Evolutionary conservation across 1,140 invertebrate genomes (phyloP), one percentile per base, ranked within the genome.

Genomic region (Eulimnadia texana): DNA sequence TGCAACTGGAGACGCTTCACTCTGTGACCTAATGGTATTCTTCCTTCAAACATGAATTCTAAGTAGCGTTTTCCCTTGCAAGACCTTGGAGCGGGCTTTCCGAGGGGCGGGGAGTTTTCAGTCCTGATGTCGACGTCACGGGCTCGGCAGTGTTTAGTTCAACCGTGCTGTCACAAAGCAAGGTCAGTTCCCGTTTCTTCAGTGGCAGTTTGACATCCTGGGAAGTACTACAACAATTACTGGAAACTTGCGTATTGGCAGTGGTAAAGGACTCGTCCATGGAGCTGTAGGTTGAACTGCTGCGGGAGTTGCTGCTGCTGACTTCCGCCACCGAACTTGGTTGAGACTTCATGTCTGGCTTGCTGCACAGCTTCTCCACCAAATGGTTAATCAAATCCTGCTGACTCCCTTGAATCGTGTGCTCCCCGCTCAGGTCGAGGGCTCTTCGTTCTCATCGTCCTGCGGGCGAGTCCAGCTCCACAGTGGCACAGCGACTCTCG

Each of bases 11-110:
- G 33, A 9, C 33, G 33, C 16, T 42, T 42, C 6, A 42, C 55
- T 0, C 55, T 23, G 55, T 33, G n/a, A 25, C 55, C 33, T 33
- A 57, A 2, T 20, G 55, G n/a, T 20, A 57, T 57, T 0, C 55
- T 23, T 29, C 55, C 55, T 33, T 57, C 55, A 27, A 29, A 57
- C 55, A 57, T 57, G 55, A 57, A 57, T 33, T 57, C 55, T 27
- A 57, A 33, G 55, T 57, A 57, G 28, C 55, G 55, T 57, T 57
- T 57, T 11, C 55, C 55, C 29, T 57, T 57, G 55, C 55, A 57
- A 27, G 55, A 57, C 29, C 55, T 57, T 9, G 55, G 55, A 11
- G 55, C 55, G 20, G 55, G 55, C 29, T 57, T 57, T 42, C 6
- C 33, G 33, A 16, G 6, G 6, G 16, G 33, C 6, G 33, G 16